These are phyloP conservation scores for Etia nguti DNA, from an alignment of 2,113 vertebrate species.

Conservation along the genomic window DNA sequence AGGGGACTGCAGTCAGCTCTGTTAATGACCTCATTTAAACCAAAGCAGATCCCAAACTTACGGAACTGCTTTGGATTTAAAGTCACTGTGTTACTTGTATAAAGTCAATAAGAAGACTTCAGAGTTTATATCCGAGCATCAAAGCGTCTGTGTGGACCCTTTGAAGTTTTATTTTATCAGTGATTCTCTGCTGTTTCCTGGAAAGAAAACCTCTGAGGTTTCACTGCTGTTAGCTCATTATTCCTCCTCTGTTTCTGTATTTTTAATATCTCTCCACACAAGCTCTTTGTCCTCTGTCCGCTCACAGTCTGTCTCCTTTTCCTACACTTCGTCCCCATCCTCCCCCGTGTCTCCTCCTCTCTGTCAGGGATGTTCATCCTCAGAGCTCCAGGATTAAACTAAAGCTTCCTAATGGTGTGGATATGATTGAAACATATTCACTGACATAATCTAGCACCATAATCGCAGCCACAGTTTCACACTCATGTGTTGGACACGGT, in stretches of 20 bases:
- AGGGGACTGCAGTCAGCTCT: background rate
- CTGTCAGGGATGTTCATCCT: background rate
- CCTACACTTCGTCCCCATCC: background rate
- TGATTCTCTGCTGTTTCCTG: background rate
- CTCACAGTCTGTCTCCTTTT: background rate
- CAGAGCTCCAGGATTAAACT: background rate
- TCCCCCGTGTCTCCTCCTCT: background rate
- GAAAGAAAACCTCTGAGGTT: background rate
- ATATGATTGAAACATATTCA: background rate
- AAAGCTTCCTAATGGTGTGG: background rate
- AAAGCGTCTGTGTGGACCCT: background rate
- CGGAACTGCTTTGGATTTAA: background rate
- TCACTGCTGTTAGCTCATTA: background rate
- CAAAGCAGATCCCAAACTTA: background rate
- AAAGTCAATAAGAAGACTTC: background rate
- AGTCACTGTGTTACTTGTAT: background rate
- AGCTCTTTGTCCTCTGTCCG: background rate
- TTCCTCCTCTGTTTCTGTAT: background rate
- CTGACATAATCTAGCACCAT: background rate
- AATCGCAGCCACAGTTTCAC: background rate
- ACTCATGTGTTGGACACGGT: background rate
- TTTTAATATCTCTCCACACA: background rate
- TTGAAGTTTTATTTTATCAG: background rate
- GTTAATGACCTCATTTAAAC: background rate
- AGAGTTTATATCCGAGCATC: background rate